These are phyloP conservation scores for Muscicapa adusta DNA, from an alignment of 2,113 vertebrate genomes.

Conservation along the genomic window DNA sequence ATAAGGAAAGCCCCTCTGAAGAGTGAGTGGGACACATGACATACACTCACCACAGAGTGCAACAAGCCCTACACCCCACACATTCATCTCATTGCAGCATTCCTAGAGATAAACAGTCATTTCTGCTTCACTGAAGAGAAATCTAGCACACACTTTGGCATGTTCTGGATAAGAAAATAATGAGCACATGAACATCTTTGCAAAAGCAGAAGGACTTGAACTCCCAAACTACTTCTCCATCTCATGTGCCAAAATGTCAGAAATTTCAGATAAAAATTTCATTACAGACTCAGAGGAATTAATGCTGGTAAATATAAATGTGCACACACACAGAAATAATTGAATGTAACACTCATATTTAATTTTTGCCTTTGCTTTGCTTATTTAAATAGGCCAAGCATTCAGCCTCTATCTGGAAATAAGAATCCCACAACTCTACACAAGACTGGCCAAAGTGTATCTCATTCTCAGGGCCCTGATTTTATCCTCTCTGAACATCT, in stretches of 20 bases:
- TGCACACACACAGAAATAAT: background rate
- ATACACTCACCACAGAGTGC: accelerated
- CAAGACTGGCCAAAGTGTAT: background rate
- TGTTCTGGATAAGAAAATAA: background rate
- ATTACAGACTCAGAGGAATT: background rate
- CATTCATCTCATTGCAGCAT: background rate
- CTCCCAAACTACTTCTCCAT: background rate
- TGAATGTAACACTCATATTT: background rate
- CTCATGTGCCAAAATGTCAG: background rate
- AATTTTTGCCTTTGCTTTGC: background rate
- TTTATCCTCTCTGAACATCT: background rate
- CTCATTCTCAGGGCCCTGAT: background rate
- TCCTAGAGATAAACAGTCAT: background rate
- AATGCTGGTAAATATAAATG: background rate
- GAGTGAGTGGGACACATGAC: background rate
- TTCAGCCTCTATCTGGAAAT: background rate
- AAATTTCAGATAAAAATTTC: background rate
- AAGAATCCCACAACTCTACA: background rate
- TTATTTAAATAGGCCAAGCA: background rate
- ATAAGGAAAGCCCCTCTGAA: background rate
- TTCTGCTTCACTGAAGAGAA: background rate
- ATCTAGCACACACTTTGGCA: background rate
- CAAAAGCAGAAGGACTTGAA: background rate
- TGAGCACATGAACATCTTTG: background rate
- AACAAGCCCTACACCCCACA: accelerated